Evolutionary conservation across 2,888 invertebrate genomes (phyloP).

Genomic region (Drosophila mayaguana): DNA sequence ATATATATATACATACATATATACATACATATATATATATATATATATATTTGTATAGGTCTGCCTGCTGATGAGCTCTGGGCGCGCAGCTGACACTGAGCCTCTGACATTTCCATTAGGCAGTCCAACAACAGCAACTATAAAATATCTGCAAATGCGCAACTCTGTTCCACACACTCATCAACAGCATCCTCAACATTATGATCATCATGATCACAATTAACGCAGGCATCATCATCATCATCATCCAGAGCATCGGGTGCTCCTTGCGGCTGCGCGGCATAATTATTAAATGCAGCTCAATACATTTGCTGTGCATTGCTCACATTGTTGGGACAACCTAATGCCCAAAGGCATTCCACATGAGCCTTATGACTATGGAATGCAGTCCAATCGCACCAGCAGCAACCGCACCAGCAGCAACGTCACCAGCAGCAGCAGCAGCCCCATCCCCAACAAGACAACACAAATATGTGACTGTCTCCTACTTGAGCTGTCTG

Average conservation of each 20-base stretch:
- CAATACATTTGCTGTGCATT: slow-evolving; percentile 84
- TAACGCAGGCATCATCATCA: neutral
- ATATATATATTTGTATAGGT: neutral
- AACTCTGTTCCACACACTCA: slow-evolving; percentile 32
- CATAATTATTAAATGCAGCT: slow-evolving; percentile 85
- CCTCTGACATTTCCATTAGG: slow-evolving; percentile 82
- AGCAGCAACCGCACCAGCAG: slow-evolving; percentile 10
- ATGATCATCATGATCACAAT: slow-evolving; percentile 6
- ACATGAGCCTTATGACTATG: slow-evolving; percentile 80
- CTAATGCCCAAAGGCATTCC: slow-evolving; percentile 79
- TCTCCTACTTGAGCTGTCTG: slow-evolving; percentile 15
- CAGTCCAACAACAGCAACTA: slow-evolving; percentile 15
- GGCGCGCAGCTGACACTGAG: slow-evolving; percentile 81
- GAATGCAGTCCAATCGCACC: slow-evolving; percentile 82
- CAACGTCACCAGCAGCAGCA: slow-evolving; percentile 49
- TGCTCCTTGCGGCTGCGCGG: slow-evolving; percentile 36
- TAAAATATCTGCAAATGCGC: slow-evolving; percentile 2
- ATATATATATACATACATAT: neutral
- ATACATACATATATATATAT: neutral
- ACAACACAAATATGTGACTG: slow-evolving; percentile 67
- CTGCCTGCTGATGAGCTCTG: slow-evolving; percentile 49
- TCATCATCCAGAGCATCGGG: neutral
- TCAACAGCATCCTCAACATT: slow-evolving; percentile 13
- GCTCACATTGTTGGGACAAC: slow-evolving; percentile 73
- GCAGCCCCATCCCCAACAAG: slow-evolving; percentile 7